These are phyloP conservation scores for Scolanthus callimorphus DNA, from an alignment of 92 coral and sea anemone species.

Conservation along the genomic window DNA sequence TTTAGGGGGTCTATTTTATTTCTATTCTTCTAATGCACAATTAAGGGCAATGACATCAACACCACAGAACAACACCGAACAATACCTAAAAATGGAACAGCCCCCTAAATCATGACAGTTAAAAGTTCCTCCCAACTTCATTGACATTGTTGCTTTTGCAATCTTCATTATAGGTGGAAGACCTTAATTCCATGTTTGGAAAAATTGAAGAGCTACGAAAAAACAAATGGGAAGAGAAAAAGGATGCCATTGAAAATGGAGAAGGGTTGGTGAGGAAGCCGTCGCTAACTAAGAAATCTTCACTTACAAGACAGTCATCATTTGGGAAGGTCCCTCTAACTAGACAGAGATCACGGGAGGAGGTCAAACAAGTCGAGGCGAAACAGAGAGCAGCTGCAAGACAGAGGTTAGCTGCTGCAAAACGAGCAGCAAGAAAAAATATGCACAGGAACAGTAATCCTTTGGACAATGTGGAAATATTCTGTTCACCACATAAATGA, in stretches of 20 bases:
- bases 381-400: slow-evolving; percentile 86
- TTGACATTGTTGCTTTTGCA: too few species aligned
- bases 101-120: too few species aligned
- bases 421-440: slow-evolving; percentile 68
- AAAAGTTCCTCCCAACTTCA: too few species aligned
- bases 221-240: slow-evolving; percentile 79
- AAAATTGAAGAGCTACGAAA: slow-evolving; percentile 75
- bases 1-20: too few species aligned
- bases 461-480: slow-evolving; percentile 85
- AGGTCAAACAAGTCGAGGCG: slow-evolving; percentile 62
- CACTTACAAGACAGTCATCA: slow-evolving; percentile 78
- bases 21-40: too few species aligned
- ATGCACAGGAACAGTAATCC: slow-evolving; percentile 61
- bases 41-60: too few species aligned
- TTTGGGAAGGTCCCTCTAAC: slow-evolving; percentile 66
- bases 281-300: slow-evolving; percentile 53
- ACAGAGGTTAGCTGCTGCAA: slow-evolving; percentile 86
- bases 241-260: slow-evolving; percentile 55
- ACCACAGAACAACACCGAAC: too few species aligned
- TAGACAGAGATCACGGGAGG: slow-evolving; percentile 79
- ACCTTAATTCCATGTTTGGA: slow-evolving; percentile 72
- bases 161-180: slow-evolving; percentile 63
- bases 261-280: slow-evolving; percentile 24
- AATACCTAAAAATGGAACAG: too few species aligned
- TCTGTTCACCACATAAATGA: slow-evolving; percentile 60